Conservation (phyloP, 2,888 invertebrate species). For the Andrena haemorrhoa region DNA sequence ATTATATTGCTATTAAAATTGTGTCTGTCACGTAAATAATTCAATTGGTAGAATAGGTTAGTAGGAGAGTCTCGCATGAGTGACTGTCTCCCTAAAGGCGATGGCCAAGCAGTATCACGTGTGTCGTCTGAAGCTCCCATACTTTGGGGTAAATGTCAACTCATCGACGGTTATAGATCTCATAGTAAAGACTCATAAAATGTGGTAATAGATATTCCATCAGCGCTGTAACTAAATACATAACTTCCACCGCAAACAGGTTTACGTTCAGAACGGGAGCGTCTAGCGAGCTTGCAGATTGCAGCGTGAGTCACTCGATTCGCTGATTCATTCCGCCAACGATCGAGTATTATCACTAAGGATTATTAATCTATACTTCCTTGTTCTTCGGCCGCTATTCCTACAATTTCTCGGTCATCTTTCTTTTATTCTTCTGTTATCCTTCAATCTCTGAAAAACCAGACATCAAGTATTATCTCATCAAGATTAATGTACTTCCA, state of each 20-base stretch:
- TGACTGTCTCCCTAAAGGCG: not conserved
- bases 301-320: slow-evolving; percentile 28
- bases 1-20: too few species aligned
- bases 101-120: not conserved
- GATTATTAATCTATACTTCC: slow-evolving; percentile 13
- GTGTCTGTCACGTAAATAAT: not conserved
- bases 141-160: slow-evolving; percentile 14
- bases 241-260: not conserved
- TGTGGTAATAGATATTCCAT: not conserved
- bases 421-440: not conserved
- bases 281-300: slow-evolving; percentile 11
- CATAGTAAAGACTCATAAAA: slow-evolving; percentile 2
- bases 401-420: not conserved
- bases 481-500: too few species aligned
- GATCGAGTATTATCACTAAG: not conserved
- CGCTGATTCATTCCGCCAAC: slow-evolving; percentile 30
- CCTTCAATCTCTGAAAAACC: not conserved
- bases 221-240: not conserved
- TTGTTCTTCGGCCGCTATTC: not conserved
- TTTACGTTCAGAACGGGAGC: not conserved
- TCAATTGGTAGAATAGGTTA: not conserved
- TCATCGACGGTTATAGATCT: not conserved
- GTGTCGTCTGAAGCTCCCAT: not conserved
- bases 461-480: too few species aligned
- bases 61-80: not conserved